phyloP scores from a whole-genome alignment of 2,113 vertebrate genomes.

The Oreocharis arfaki region DNA sequence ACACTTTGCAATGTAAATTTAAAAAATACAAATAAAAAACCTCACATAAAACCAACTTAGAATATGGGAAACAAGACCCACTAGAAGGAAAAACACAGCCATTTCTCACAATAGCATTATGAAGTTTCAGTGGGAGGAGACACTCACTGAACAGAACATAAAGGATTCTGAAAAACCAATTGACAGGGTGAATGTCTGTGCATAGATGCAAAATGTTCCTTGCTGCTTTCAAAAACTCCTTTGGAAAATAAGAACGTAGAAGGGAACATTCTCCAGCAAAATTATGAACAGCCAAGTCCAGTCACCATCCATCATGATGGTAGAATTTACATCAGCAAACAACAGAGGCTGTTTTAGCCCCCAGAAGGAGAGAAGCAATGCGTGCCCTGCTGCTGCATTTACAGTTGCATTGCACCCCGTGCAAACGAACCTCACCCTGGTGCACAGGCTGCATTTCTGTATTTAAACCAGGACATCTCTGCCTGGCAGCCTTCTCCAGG shows the following conservation, averaged over 20 bases:
- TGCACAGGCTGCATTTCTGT: not conserved
- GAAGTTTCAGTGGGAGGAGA: not conserved
- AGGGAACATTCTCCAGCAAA: not conserved
- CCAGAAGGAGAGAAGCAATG: not conserved
- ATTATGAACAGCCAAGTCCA: not conserved
- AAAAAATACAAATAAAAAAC: not conserved
- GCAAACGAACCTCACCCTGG: not conserved
- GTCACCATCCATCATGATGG: accelerated
- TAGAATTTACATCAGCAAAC: not conserved
- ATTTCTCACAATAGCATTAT: not conserved
- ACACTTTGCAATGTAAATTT: not conserved
- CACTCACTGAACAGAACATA: not conserved
- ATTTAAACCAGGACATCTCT: not conserved
- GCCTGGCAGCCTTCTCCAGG: not conserved
- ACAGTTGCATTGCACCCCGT: not conserved
- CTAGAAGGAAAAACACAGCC: not conserved
- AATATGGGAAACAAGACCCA: not conserved
- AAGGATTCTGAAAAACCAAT: not conserved
- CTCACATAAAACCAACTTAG: not conserved
- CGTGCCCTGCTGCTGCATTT: not conserved
- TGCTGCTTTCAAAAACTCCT: not conserved
- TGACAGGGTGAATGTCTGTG: not conserved
- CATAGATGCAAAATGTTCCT: not conserved
- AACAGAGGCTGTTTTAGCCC: not conserved
- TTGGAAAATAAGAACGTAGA: not conserved